Conservation (phyloP, 2,888 invertebrate species). For the Parnassius smintheus region DNA sequence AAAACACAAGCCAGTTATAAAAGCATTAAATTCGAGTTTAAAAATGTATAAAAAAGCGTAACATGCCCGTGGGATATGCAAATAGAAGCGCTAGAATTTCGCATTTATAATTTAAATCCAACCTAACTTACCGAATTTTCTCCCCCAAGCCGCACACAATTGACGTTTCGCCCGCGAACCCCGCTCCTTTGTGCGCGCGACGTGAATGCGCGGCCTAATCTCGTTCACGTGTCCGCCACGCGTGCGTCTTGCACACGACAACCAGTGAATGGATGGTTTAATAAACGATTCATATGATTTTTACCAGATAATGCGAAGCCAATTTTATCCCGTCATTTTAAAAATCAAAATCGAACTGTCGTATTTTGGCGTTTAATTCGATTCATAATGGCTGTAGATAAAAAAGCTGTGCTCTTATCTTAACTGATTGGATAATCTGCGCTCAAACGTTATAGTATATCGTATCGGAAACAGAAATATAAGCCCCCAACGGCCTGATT, state of each 20-base stretch:
- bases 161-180: slow-evolving; percentile 68
- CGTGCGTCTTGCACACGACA: slow-evolving; percentile 71
- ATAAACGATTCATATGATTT: slow-evolving; percentile 42
- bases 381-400: slow-evolving; percentile 41
- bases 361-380: slow-evolving; percentile 50
- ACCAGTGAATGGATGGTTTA: slow-evolving; percentile 50
- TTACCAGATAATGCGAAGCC: slow-evolving; percentile 35
- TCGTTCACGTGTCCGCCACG: slow-evolving; percentile 73
- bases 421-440: slow-evolving; percentile 82
- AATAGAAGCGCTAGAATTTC: slow-evolving; percentile 67
- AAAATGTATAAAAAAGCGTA: slow-evolving; percentile 33
- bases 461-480: slow-evolving; percentile 79
- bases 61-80: slow-evolving; percentile 74
- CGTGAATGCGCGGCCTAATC: slow-evolving; percentile 75
- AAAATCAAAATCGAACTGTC: slow-evolving; percentile 45
- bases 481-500: slow-evolving; percentile 71
- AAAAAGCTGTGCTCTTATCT: slow-evolving; percentile 80
- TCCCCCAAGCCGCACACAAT: slow-evolving; percentile 72
- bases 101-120: slow-evolving; percentile 77
- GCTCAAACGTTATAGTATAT: slow-evolving; percentile 76
- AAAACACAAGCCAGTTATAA: background rate
- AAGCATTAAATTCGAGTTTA: slow-evolving; percentile 18
- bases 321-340: slow-evolving; percentile 42
- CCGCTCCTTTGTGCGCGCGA: slow-evolving; percentile 68
- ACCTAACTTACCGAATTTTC: slow-evolving; percentile 74